Evolutionary conservation across 2,797 vertebrate species (phyloP), one percentile per base, ranked within the genome.

Genomic region (Moxostoma hubbsi): DNA sequence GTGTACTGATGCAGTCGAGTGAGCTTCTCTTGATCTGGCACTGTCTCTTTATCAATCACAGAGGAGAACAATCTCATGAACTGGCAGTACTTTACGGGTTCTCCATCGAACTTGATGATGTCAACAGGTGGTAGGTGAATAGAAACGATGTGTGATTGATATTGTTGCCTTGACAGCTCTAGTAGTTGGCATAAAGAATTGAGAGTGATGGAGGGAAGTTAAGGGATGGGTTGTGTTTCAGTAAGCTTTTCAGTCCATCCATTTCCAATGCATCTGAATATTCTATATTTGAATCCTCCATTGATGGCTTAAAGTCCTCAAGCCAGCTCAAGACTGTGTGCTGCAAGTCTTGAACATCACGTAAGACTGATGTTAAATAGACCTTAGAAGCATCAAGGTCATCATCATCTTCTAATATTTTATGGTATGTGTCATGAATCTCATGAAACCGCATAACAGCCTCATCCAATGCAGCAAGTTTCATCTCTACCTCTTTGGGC

Each of bases 71-170:
- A 72, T 45, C 65, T 77, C 1, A 77, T 69, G 12, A 77, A 61
- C 46, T 61, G 54, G 46, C 77, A 79, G 8, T 79, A 78, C 49
- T 78, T 70, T 18, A 79, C 55, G 5, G 59, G 77, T 54, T 79
- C 68, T 63, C 49, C 58, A 49, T 72, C 57, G 6, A 79, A 79
- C 59, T 64, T 79, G 5, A 65, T n/a, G n/a, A n/a, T 71, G 16
- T 72, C 50, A 46, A 57, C 59, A 43, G 50, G 68, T 47, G 50
- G 68, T 24, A 79, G 11, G 6, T 72, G 58, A 47, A 78, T 54
- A 12, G 58, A 71, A n/a, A 71, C 49, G 0, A 71, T 8, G 0
- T 78, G 49, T 47, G 67, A 43, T 7, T 79, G 49, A 77, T 77
- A 43, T 11, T 59, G 75, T 69, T 77, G 75, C 54, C 7, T 77